Evolutionary conservation across 2,113 vertebrate species (phyloP).

Genomic region (Craseonycteris thonglongyai): DNA sequence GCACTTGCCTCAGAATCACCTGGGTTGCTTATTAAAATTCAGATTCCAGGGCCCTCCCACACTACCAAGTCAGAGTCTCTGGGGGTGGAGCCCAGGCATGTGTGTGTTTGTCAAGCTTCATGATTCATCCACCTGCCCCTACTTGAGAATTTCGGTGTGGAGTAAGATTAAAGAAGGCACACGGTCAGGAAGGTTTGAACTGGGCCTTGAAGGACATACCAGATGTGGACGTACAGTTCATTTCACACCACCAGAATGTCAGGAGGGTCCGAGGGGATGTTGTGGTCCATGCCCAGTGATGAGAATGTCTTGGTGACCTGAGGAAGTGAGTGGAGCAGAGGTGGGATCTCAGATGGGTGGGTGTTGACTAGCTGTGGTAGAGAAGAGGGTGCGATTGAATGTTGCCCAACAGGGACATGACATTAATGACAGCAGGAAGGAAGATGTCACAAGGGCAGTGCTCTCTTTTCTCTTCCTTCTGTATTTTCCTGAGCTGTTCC

Average conservation of each 20-base stretch:
- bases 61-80: background rate
- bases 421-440: background rate
- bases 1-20: background rate
- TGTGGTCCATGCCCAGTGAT: background rate
- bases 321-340: background rate
- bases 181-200: background rate
- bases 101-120: background rate
- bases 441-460: background rate
- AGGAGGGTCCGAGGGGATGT: background rate
- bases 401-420: background rate
- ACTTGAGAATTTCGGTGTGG: background rate
- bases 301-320: background rate
- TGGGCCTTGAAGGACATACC: background rate
- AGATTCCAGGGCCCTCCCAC: background rate
- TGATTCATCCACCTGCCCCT: background rate
- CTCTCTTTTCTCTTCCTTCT: background rate
- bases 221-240: background rate
- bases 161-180: background rate
- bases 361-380: background rate
- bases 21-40: background rate
- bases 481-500: background rate
- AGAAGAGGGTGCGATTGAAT: background rate
- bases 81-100: background rate
- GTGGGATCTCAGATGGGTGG: background rate
- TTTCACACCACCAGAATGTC: background rate